A percentile compares a stretch with the other conserved stretches of the same genome.
Evolutionary conservation across 2,797 vertebrate species (phyloP).

Genomic region (Karalla daura): DNA sequence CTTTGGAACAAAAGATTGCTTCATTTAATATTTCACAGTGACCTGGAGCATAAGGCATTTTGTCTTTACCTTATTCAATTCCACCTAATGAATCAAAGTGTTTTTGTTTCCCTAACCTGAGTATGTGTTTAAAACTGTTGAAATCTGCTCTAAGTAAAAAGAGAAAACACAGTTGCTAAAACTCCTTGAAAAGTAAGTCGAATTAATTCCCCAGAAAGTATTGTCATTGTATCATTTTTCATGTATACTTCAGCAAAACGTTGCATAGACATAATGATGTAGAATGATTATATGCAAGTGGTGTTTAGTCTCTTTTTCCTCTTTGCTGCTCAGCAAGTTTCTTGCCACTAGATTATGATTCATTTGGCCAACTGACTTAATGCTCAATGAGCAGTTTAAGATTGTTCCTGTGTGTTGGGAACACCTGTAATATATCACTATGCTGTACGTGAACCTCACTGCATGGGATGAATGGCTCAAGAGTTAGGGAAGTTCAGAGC

Average conservation of each 20-base stretch:
- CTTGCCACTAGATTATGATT: slow-evolving; percentile 6
- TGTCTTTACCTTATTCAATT: background rate
- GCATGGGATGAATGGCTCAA: slow-evolving; percentile 11
- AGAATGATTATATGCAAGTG: background rate
- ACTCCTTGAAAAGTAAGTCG: background rate
- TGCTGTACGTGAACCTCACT: background rate
- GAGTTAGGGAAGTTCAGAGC: background rate
- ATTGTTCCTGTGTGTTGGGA: background rate
- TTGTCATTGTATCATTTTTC: background rate
- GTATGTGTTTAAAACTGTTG: background rate
- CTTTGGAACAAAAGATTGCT: too few species aligned
- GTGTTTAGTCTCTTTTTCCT: background rate
- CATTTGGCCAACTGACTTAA: slow-evolving; percentile 1
- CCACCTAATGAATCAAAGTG: background rate
- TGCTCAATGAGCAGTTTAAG: slow-evolving; percentile 8
- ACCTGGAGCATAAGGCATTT: background rate
- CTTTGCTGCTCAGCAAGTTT: background rate
- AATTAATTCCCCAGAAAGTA: background rate
- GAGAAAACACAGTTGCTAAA: background rate
- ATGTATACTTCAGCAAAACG: slow-evolving; percentile 6
- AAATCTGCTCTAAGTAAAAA: too few species aligned
- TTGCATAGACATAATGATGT: background rate
- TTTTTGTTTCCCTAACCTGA: background rate
- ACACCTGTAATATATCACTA: background rate
- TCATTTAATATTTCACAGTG: background rate